Evolutionary conservation across 2,797 vertebrate genomes (phyloP).

Genomic region (Buceros bicornis): DNA sequence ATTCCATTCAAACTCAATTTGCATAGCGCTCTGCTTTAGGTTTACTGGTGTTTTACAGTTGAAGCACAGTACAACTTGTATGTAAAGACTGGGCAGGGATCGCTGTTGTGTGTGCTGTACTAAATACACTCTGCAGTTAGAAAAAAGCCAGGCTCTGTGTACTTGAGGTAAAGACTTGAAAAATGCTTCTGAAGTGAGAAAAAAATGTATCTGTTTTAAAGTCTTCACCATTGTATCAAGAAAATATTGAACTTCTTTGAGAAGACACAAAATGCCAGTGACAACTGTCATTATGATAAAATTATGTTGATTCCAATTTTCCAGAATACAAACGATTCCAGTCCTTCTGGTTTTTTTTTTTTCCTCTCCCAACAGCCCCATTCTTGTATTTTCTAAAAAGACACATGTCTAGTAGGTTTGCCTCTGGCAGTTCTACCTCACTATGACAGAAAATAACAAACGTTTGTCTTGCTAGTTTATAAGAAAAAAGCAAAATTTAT

Average conservation of each 20-base stretch:
- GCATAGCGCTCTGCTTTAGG: not conserved
- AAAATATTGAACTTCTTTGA: not conserved
- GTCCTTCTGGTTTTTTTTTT: not conserved
- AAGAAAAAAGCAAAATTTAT: conserved; percentile 16
- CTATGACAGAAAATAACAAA: conserved; percentile 29
- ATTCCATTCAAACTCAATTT: not conserved
- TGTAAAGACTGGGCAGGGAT: not conserved
- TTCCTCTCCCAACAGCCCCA: not conserved
- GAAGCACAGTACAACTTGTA: not conserved
- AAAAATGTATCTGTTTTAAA: not conserved
- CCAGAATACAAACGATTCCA: not conserved
- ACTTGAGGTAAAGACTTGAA: not conserved
- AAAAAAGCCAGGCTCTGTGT: not conserved
- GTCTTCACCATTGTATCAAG: not conserved
- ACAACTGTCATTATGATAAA: conserved; percentile 24
- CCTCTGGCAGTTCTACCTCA: conserved; percentile 34
- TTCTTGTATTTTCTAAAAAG: not conserved
- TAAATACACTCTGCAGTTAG: not conserved
- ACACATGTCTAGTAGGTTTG: conserved; percentile 39
- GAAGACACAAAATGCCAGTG: not conserved
- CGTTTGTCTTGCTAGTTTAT: conserved; percentile 25
- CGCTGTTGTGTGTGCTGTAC: not conserved
- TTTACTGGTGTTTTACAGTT: not conserved
- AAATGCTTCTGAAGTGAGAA: not conserved
- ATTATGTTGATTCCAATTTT: not conserved